Percentiles rank a stretch among this genome's conserved stretches.
Conservation (phyloP, 2,113 vertebrate genomes). For the Bos taurus region DNA sequence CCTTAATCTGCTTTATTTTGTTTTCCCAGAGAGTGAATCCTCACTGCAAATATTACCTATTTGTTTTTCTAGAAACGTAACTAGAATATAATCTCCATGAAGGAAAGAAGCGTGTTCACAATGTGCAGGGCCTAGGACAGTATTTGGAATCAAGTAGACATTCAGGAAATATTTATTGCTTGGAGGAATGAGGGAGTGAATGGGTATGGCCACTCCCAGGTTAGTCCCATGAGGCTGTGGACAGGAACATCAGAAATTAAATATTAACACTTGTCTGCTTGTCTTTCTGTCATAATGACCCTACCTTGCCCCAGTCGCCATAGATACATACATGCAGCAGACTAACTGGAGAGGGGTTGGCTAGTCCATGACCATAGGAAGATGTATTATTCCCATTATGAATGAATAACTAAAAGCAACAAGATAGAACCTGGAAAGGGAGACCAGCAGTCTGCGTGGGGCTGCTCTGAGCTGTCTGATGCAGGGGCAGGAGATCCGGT, state of each 20-base stretch:
- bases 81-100: neutral
- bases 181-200: neutral
- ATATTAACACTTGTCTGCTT: neutral
- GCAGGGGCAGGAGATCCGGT: fast-evolving
- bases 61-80: neutral
- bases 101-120: neutral
- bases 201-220: neutral
- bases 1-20: neutral
- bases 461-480: neutral
- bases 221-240: neutral
- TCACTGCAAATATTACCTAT: neutral
- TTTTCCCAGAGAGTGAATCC: neutral
- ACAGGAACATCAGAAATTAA: neutral
- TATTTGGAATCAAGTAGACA: neutral
- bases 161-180: neutral
- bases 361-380: neutral
- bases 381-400: neutral
- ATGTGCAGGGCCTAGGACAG: neutral
- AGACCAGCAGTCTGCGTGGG: neutral
- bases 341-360: neutral
- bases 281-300: neutral
- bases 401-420: neutral
- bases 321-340: neutral
- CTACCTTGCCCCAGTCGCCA: neutral
- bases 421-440: neutral